Evolutionary conservation across 1,140 invertebrate species (phyloP).

Genomic region (Drosophila murphyi): DNA sequence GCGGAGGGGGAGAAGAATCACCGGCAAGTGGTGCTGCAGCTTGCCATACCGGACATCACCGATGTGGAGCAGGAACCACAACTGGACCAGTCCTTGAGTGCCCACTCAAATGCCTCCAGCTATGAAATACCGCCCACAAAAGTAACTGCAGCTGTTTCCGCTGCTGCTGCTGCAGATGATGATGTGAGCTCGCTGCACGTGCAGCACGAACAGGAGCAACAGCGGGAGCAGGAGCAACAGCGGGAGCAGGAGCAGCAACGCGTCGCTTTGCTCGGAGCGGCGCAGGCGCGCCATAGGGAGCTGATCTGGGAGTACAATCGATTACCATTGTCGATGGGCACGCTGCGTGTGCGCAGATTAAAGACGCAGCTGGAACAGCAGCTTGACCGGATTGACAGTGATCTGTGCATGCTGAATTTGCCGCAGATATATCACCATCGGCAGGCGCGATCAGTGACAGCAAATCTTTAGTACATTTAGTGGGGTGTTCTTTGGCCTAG

Average conservation of each 20-base stretch:
- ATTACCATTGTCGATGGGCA: constrained; percentile 58
- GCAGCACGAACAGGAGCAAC: not conserved
- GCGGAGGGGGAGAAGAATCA: not conserved
- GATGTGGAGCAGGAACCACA: constrained; percentile 46
- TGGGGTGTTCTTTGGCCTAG: too few species aligned
- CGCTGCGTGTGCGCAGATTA: constrained; percentile 64
- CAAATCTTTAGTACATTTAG: constrained; percentile 26
- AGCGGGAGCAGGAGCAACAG: not conserved
- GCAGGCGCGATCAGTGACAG: constrained; percentile 24
- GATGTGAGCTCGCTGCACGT: not conserved
- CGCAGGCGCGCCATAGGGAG: constrained; percentile 33
- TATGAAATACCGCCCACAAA: not conserved
- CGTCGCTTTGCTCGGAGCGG: constrained; percentile 18
- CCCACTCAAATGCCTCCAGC: constrained; percentile 23
- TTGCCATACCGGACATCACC: constrained; percentile 59
- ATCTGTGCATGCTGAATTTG: constrained; percentile 40
- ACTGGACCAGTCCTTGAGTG: constrained; percentile 6
- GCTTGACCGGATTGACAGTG: constrained; percentile 55
- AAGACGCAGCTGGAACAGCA: constrained; percentile 55
- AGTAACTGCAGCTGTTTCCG: not conserved
- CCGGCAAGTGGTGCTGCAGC: constrained; percentile 31
- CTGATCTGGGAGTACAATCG: constrained; percentile 62
- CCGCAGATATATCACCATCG: constrained; percentile 30
- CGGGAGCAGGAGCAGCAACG: constrained; percentile 30
- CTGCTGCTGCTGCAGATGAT: not conserved